Base-by-base conservation (phyloP, 1,140 invertebrate species). In the Drosophila jambulina region DNA sequence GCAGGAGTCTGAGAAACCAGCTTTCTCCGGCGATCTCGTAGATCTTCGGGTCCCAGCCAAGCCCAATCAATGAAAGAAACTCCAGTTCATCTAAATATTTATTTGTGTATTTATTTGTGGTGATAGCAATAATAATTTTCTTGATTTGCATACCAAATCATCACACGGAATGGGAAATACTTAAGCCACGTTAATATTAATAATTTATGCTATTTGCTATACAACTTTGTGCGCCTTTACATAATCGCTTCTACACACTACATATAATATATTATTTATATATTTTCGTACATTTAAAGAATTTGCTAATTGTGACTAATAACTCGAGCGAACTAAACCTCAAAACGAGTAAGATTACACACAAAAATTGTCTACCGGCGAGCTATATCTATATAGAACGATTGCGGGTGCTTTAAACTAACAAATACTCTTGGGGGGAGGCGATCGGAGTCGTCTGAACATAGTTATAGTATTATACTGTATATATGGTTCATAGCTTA, bases 241-340 rank as follows among this genome's bases (percentile, higher is more conserved):
- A 81, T 74, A 48, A 49, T 67, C 51, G 51, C 51, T 23, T 54
- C 21, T 23, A 36, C 2, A 51, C 36, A 45, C 46, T 59, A 15
- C 45, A 45, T 45, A 45, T 7, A 0, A 32, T 65, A 42, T 62
- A 68, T 46, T 40, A 51, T 76, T 63, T 38, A 63, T 71, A 42
- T 65, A 51, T 64, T 34, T 25, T 51, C 25, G 60, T 80, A 75
- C 48, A 57, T 59, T 76, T 49, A 68, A 58, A 75, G 34, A 90
- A 90, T 90, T 90, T 85, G 85, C 85, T 90, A 90, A 90, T 90
- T 90, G 85, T 90, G 85, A 90, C 85, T 90, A 90, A 87, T 74
- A 82, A 79, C 36, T 71, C 54, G 54, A 59, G 54, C 62, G 53
- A 64, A 57, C 34, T 27, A 40, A 58, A 54, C 62, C 54, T 56